Base-by-base conservation (phyloP, 1,140 invertebrate genomes). In the Tribolium madens region DNA sequence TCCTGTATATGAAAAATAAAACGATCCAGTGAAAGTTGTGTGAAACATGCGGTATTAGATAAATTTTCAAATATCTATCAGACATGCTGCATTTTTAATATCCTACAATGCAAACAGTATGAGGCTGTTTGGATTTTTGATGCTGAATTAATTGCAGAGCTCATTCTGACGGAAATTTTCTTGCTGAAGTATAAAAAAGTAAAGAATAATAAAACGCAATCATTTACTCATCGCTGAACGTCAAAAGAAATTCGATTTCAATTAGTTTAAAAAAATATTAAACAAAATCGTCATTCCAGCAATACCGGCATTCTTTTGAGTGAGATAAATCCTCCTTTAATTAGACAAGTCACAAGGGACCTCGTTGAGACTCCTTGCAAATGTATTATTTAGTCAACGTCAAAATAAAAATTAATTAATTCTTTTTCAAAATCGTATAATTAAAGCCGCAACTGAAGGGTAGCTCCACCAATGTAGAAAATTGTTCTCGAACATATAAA, bases 181-280 rank as follows among this genome's bases (percentile, higher is more conserved):
- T 26, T 64, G 21, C n/a, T 64, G 31, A 64, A 31, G 57, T 64
- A 64, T 9, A 33, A 72, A 26, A 72, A 72, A 52, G 70, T 72
- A 72, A 72, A 72, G 70, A 72, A 72, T 72, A 74, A 74, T 74
- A 74, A 74, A 60, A 53, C 50, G 50, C 21, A 74, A 74, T 57
- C 17, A 60, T 10, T 74, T 47, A 74, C 72, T 60, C 72, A 74
- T 74, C 18, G 53, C 26, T 74, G 72, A 12, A 60, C 72, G 72
- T 74, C 72, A 74, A 74, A 74, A 47, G 26, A 73, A 73, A 57
- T 17, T 73, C 71, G 48, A 14, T 73, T 73, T 73, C 47, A 73
- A 73, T 73, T 73, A 73, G 71, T 73, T 73, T 73, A 71, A 71
- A 64, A 64, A 64, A 33, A 64, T 14, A 33, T 33, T 64, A 64